Percentiles rank a stretch among this genome's conserved stretches.
Conservation (phyloP, 2,888 invertebrate genomes). For the Balanococcus diminutus region DNA sequence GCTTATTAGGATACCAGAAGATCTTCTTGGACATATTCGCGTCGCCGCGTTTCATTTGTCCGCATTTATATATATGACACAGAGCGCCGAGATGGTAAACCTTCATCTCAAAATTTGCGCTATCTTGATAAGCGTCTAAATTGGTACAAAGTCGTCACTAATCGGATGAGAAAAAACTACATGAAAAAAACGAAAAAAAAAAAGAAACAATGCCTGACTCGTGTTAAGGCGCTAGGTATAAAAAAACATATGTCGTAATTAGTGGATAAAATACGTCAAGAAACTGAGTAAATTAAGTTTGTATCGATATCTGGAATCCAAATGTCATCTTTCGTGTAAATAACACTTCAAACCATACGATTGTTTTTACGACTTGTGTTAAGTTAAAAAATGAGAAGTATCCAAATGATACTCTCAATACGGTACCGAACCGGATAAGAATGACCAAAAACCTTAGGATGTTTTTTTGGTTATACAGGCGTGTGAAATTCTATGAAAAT, state of each 20-base stretch:
- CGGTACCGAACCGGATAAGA: not conserved
- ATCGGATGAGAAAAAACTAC: conserved; percentile 24
- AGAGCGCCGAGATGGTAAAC: conserved; percentile 23
- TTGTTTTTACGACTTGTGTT: not conserved
- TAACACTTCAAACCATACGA: not conserved
- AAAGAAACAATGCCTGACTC: not conserved
- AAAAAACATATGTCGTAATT: conserved; percentile 3
- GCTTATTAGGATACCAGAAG: conserved; percentile 29
- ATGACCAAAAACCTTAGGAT: not conserved
- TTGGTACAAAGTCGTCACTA: conserved; percentile 32
- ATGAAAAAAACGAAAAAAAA: not conserved
- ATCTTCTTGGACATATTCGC: not conserved
- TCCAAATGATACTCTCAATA: not conserved
- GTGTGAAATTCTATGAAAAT: not conserved
- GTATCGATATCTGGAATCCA: conserved; percentile 7
- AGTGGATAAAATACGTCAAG: conserved; percentile 31
- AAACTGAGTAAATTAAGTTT: conserved; percentile 39
- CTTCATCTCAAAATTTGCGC: conserved; percentile 16
- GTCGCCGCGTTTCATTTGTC: not conserved
- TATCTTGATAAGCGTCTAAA: conserved; percentile 33
- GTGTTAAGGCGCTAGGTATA: conserved; percentile 21
- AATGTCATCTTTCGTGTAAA: not conserved
- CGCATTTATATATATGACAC: not conserved
- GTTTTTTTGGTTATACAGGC: not conserved
- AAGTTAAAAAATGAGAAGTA: not conserved